phyloP scores from a whole-genome alignment of 2,113 vertebrate genomes.

The Illadopsis cleaveri region DNA sequence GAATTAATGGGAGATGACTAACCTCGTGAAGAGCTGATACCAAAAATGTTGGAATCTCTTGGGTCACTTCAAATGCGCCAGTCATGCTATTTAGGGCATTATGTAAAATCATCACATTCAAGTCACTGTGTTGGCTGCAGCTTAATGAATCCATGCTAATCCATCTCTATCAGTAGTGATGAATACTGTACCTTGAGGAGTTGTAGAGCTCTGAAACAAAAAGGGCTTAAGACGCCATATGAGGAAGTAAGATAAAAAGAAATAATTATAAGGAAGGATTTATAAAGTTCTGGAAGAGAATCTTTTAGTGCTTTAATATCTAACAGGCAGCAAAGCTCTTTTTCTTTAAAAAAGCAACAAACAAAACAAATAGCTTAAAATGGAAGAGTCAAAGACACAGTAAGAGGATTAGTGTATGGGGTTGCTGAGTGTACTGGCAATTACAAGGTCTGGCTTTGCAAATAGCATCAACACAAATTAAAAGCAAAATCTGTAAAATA shows the following conservation, averaged over 20 bases:
- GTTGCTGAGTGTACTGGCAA: neutral
- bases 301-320: neutral
- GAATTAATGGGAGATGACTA: conserved; percentile 39
- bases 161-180: conserved; percentile 6
- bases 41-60: conserved; percentile 3
- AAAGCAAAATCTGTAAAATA: neutral
- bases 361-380: neutral
- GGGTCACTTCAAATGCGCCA: neutral
- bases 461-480: neutral
- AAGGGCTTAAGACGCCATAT: neutral
- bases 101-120: neutral
- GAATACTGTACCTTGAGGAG: conserved; percentile 31
- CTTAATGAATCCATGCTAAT: conserved; percentile 44
- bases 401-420: conserved; percentile 3
- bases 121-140: conserved; percentile 21
- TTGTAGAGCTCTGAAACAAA: conserved; percentile 11
- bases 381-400: neutral
- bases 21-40: neutral
- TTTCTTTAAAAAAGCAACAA: neutral
- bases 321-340: neutral
- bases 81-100: neutral
- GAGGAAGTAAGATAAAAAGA: conserved; percentile 28
- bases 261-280: conserved; percentile 30
- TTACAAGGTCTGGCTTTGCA: conserved; percentile 19
- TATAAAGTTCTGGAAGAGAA: conserved; percentile 15